Percentiles rank a stretch among this genome's conserved stretches.
Evolutionary conservation across 2,113 vertebrate genomes (phyloP).

Genomic region (Gorsachius goisagi): DNA sequence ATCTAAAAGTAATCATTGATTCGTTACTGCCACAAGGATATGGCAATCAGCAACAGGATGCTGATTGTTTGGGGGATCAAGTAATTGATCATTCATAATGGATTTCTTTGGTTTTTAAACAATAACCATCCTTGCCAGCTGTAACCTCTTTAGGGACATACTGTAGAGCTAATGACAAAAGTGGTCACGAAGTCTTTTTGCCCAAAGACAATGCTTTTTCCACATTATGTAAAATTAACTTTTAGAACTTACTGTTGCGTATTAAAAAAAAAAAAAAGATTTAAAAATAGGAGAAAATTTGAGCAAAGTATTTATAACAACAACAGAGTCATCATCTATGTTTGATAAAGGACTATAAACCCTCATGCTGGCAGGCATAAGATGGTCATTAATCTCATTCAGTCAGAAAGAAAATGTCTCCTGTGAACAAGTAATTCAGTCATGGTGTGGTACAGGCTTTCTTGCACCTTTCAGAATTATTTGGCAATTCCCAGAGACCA

Average conservation of each 20-base stretch:
- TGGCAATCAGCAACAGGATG: not conserved
- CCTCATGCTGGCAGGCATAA: not conserved
- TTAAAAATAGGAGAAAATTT: not conserved
- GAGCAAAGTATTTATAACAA: not conserved
- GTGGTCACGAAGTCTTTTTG: not conserved
- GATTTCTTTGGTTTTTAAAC: constrained; percentile 3
- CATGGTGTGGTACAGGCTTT: not conserved
- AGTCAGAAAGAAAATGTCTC: constrained; percentile 29
- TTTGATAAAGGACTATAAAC: constrained; percentile 33
- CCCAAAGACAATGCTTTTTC: not conserved
- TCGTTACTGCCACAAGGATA: not conserved
- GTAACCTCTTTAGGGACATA: not conserved
- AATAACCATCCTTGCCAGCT: not conserved
- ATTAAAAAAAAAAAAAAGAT: not conserved
- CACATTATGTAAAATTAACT: not conserved
- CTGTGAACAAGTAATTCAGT: not conserved
- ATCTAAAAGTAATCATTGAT: constrained; percentile 58
- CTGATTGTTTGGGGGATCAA: constrained; percentile 5
- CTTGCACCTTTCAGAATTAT: not conserved
- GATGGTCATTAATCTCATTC: constrained; percentile 50
- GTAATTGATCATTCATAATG: not conserved
- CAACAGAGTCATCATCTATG: not conserved
- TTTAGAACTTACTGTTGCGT: not conserved
- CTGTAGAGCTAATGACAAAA: not conserved
- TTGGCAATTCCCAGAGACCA: not conserved